Conservation (phyloP, 2,113 vertebrate species). For the Vulpes vulpes region DNA sequence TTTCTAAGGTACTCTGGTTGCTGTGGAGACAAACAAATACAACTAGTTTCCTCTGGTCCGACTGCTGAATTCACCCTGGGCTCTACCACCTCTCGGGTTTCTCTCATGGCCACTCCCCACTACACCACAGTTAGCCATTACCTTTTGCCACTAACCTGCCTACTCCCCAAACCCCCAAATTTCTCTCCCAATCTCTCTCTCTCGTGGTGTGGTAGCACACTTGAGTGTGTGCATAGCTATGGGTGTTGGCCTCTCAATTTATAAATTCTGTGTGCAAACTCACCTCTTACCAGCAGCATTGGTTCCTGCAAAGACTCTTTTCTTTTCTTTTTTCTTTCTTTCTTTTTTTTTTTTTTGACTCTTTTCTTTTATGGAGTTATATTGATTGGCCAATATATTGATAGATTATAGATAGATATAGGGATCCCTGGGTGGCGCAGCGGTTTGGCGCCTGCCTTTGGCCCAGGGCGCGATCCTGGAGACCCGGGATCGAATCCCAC, state of each 20-base stretch:
- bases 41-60: conserved; percentile 16
- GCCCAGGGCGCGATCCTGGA: no score
- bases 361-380: background rate
- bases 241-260: background rate
- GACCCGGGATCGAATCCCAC: no score
- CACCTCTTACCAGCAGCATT: background rate
- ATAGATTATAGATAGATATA: background rate
- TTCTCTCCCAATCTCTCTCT: background rate
- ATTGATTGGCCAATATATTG: background rate
- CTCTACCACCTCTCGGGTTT: background rate
- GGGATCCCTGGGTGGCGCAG: no score
- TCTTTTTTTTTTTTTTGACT: no score
- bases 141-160: background rate
- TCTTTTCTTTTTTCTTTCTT: no score
- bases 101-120: background rate
- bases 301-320: background rate
- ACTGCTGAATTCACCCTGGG: background rate
- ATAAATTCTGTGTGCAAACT: background rate
- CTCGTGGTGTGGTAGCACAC: background rate
- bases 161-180: background rate
- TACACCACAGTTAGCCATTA: background rate
- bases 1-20: conserved; percentile 69
- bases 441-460: no score
- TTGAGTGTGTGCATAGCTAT: background rate
- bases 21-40: conserved; percentile 64